Percentiles rank a stretch among this genome's conserved stretches.
Conservation (phyloP, 1,140 invertebrate genomes). For the Dufourea novaeangliae region DNA sequence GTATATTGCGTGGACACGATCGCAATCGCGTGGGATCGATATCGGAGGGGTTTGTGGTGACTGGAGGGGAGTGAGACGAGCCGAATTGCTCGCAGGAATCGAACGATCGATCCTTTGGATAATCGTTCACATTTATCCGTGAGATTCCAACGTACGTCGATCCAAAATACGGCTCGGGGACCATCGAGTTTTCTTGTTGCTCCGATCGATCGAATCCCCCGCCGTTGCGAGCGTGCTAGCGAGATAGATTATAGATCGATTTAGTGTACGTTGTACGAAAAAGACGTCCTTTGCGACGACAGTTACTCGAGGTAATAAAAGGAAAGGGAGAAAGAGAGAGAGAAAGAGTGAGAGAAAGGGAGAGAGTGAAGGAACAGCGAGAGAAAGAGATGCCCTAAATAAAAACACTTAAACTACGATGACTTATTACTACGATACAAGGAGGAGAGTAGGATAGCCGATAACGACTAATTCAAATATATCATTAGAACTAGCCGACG, state of each 20-base stretch:
- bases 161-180: conserved; percentile 22
- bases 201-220: conserved; percentile 37
- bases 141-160: too few species aligned
- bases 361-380: not conserved
- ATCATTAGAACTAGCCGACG: conserved; percentile 79
- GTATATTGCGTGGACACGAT: conserved; percentile 71
- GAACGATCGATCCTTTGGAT: too few species aligned
- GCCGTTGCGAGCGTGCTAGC: too few species aligned
- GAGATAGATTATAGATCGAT: conserved; percentile 72
- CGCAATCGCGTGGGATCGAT: conserved; percentile 65
- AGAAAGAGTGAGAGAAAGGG: conserved; percentile 2
- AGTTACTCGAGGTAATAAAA: conserved; percentile 62
- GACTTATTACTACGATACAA: conserved; percentile 67
- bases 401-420: conserved; percentile 70
- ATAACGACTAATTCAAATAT: conserved; percentile 78
- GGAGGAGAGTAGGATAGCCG: conserved; percentile 61
- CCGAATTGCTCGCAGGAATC: not conserved
- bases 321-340: not conserved
- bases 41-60: too few species aligned
- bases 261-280: conserved; percentile 71
- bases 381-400: conserved; percentile 52
- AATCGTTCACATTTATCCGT: too few species aligned
- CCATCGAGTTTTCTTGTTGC: conserved; percentile 37
- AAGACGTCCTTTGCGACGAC: conserved; percentile 67
- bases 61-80: conserved; percentile 1